Base-by-base conservation (phyloP, 2,797 vertebrate genomes). In the Sebastes iracundus region DNA sequence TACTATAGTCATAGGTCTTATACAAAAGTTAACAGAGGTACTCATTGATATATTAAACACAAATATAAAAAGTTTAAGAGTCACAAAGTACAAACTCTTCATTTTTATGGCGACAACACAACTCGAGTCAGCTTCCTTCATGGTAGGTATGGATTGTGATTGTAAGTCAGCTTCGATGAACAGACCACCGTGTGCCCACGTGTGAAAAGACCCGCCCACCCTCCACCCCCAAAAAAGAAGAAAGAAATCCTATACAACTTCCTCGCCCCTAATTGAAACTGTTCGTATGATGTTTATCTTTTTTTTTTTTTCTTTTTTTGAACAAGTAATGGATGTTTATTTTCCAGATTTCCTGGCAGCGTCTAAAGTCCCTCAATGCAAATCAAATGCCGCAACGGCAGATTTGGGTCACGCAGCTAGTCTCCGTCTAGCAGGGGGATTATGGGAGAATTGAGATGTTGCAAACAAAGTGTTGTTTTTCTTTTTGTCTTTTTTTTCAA, bases 41-140 rank as follows among this genome's bases (percentile, higher is more conserved):
- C 95, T 96, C 92, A 94, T 96, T 93, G 93, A 96, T 96, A 96
- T 96, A 96, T 95, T 95, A 95, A 96, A 96, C 96, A 96, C 95
- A 96, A 96, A 96, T 96, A 96, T 95, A 95, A 96, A 96, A 96
- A 95, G 87, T 93, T 93, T 92, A 88, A 94, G 91, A 94, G 94
- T 94, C 95, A 96, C 95, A 96, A 96, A 95, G 94, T 96, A 96
- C 95, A 96, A 95, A 96, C 92, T 94, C 87, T 94, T 94, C 84
- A 93, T 94, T 95, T 93, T 92, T 93, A 96, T 96, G 95, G 95
- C 94, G 79, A 95, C 94, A 93, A 94, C 92, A 94, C 92, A 91
- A 94, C 88, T 94, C 59, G 79, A 92, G 84, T 95, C 93, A 88
- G 89, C 71, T 92, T 94, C 88, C 87, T 90, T 92, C 84, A 86